Percentiles rank a stretch among this genome's conserved stretches.
Evolutionary conservation across 2,113 vertebrate genomes (phyloP).

Genomic region (Himantopus leucocephalus): DNA sequence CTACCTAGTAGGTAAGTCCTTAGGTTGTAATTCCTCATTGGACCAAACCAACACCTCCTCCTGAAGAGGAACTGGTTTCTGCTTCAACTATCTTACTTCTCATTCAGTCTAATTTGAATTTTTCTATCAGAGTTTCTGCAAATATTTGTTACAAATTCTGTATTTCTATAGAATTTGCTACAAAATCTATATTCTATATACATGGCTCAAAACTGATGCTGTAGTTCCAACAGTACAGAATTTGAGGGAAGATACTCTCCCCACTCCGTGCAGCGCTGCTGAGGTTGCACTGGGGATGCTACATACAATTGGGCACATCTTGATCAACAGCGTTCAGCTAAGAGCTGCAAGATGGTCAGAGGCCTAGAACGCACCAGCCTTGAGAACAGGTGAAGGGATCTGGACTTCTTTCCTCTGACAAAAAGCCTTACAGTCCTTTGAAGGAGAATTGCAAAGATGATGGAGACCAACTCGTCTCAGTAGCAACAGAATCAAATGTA

Average conservation of each 20-base stretch:
- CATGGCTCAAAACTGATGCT: neutral
- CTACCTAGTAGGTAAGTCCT: neutral
- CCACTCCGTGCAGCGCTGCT: fast-evolving
- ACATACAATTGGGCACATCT: neutral
- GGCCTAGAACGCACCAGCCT: neutral
- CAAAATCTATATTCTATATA: neutral
- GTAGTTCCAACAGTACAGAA: neutral
- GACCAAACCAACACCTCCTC: neutral
- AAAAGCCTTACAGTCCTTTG: neutral
- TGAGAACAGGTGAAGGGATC: neutral
- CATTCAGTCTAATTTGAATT: neutral
- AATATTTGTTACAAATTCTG: neutral
- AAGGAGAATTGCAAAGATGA: neutral
- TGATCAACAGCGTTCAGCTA: neutral
- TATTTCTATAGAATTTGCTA: neutral
- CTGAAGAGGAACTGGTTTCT: neutral
- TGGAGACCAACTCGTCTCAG: neutral
- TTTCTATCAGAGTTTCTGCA: neutral
- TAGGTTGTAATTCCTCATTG: neutral
- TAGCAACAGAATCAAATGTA: neutral
- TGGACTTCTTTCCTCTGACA: neutral
- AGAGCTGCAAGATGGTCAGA: neutral
- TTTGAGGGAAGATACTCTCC: neutral
- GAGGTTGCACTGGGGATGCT: neutral
- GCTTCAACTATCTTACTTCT: neutral